Evolutionary conservation across 2,888 invertebrate species (phyloP).

Genomic region (Augochlorella aurata): DNA sequence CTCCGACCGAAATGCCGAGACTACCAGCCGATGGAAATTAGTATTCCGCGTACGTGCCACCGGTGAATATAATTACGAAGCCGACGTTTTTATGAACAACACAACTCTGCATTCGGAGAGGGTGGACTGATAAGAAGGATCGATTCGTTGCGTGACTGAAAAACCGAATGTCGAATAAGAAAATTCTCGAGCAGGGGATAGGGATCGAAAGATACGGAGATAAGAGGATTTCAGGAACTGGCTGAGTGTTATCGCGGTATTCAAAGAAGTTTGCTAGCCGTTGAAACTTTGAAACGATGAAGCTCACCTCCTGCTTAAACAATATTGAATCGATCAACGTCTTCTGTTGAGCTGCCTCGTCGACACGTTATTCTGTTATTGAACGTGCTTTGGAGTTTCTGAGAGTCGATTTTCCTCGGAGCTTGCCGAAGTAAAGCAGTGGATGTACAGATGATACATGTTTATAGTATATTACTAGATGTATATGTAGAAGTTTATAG

Average conservation of each 20-base stretch:
- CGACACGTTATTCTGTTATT: not conserved
- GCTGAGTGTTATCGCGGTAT: not conserved
- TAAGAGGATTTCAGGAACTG: conserved; percentile 23
- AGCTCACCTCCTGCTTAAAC: not conserved
- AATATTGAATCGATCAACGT: conserved; percentile 6
- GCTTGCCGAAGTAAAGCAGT: not conserved
- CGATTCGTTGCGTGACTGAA: conserved; percentile 47
- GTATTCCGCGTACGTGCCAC: not conserved
- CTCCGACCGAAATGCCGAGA: not conserved
- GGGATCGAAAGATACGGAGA: conserved; percentile 19
- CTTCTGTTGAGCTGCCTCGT: no score
- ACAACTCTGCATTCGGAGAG: conserved; percentile 11
- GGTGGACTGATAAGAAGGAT: conserved; percentile 20
- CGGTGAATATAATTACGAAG: conserved; percentile 26
- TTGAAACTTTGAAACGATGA: not conserved
- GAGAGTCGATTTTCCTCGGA: not conserved
- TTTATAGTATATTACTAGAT: no score
- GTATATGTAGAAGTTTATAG: no score
- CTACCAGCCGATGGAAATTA: not conserved
- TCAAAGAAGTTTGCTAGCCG: conserved; percentile 5
- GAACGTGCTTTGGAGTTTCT: not conserved
- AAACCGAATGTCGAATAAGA: conserved; percentile 34
- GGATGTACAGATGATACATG: no score
- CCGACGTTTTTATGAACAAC: not conserved
- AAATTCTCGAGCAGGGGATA: conserved; percentile 25